A percentile compares a stretch with the other conserved stretches of the same genome.
phyloP scores from a whole-genome alignment of 2,888 invertebrate genomes.

The Drosophila meridionalis region DNA sequence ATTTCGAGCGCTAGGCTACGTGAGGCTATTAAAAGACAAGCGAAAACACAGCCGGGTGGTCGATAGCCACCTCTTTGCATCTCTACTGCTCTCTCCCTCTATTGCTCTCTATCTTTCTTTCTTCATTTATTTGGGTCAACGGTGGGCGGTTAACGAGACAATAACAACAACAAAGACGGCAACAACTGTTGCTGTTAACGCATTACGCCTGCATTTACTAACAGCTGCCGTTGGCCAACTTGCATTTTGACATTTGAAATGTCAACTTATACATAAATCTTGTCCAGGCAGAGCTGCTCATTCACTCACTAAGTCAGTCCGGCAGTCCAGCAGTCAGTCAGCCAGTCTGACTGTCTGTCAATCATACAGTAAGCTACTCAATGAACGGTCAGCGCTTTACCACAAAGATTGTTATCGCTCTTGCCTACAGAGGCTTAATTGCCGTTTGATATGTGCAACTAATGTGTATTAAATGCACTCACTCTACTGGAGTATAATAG shows the following conservation, averaged over 20 bases:
- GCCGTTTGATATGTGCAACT: slow-evolving; percentile 62
- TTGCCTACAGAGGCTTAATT: slow-evolving; percentile 70
- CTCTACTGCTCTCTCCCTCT: slow-evolving; percentile 16
- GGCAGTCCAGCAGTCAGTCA: slow-evolving; percentile 8
- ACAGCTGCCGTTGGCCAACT: slow-evolving; percentile 47
- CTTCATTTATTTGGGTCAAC: slow-evolving; percentile 58
- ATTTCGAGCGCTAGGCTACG: slow-evolving; percentile 62
- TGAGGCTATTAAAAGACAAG: slow-evolving; percentile 56
- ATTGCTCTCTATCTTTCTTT: slow-evolving; percentile 16
- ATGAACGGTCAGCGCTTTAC: slow-evolving; percentile 56
- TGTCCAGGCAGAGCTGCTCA: slow-evolving; percentile 42
- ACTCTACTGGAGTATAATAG: not conserved
- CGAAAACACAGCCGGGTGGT: slow-evolving; percentile 61
- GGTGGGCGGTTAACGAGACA: slow-evolving; percentile 73
- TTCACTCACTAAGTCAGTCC: slow-evolving; percentile 34
- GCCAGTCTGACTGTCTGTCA: slow-evolving; percentile 29
- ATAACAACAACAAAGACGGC: slow-evolving; percentile 39
- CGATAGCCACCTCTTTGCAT: slow-evolving; percentile 26
- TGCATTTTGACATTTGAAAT: slow-evolving; percentile 75
- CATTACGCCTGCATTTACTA: slow-evolving; percentile 41
- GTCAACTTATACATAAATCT: slow-evolving; percentile 70
- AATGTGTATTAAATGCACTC: slow-evolving; percentile 25
- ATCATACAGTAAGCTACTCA: slow-evolving; percentile 47
- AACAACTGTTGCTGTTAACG: slow-evolving; percentile 32
- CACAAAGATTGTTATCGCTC: slow-evolving; percentile 68